Percentiles rank a stretch among this genome's conserved stretches.
Conservation (phyloP, 2,113 vertebrate genomes). For the Carettochelys insculpta region DNA sequence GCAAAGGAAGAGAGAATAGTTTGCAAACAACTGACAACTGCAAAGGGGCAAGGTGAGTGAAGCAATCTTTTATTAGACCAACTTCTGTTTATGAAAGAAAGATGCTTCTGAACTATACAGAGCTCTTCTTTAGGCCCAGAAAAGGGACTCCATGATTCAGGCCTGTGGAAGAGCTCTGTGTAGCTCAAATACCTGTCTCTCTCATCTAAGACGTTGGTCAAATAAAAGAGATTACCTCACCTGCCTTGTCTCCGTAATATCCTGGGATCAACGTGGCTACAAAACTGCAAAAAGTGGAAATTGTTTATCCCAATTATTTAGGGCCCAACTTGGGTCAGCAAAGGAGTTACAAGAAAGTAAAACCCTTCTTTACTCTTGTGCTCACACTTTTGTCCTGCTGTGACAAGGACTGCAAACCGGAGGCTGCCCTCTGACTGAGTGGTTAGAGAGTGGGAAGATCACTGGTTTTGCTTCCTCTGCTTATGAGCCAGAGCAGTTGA, state of each 20-base stretch:
- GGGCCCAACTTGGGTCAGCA: too few species aligned
- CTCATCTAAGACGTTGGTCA: too few species aligned
- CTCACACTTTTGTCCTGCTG: background rate
- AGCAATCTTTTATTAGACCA: background rate
- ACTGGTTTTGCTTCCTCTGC: background rate
- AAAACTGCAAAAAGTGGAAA: too few species aligned
- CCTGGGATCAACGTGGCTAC: too few species aligned
- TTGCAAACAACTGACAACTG: constrained; percentile 36
- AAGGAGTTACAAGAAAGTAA: constrained; percentile 13
- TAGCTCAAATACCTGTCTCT: too few species aligned
- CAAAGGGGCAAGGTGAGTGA: background rate
- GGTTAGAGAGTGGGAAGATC: background rate
- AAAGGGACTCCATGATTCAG: too few species aligned
- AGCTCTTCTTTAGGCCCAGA: background rate
- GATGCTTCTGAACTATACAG: background rate
- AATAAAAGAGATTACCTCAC: too few species aligned
- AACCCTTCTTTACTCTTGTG: background rate
- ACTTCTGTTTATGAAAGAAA: background rate
- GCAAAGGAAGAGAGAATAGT: background rate
- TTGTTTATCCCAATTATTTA: background rate
- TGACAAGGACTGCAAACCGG: background rate
- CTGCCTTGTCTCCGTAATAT: too few species aligned
- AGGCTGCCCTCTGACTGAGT: background rate
- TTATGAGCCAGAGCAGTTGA: background rate
- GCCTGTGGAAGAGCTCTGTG: too few species aligned